These are phyloP conservation scores for Heterotilapia buettikoferi DNA, from an alignment of 2,113 vertebrate species.

Conservation along the genomic window DNA sequence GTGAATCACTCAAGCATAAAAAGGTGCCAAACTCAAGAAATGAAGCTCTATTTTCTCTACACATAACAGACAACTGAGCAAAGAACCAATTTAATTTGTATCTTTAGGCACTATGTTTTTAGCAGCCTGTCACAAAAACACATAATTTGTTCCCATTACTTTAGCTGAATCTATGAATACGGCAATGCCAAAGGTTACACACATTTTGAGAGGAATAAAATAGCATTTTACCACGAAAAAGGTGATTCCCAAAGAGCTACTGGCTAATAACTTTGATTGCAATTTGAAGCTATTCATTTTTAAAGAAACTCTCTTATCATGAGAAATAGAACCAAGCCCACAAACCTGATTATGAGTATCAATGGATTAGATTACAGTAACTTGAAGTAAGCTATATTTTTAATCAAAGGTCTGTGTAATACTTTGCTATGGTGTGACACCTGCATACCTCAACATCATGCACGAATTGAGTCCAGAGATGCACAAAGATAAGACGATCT, in stretches of 20 bases:
- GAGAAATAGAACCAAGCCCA: not conserved
- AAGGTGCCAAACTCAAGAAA: not conserved
- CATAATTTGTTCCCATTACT: not conserved
- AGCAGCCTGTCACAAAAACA: not conserved
- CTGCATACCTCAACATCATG: not conserved
- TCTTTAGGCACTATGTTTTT: not conserved
- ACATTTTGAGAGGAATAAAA: not conserved
- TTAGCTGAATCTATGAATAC: not conserved
- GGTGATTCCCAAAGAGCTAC: not conserved
- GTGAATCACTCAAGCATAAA: not conserved
- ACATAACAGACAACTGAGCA: not conserved
- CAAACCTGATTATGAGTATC: not conserved
- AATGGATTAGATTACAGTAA: not conserved
- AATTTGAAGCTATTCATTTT: not conserved
- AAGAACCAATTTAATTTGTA: not conserved
- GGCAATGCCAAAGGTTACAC: not conserved
- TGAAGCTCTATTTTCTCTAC: not conserved
- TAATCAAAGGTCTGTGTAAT: not conserved
- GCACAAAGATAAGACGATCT: not conserved
- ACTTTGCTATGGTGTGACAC: not conserved
- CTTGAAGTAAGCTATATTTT: not conserved
- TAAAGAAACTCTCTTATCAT: not conserved
- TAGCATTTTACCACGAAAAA: not conserved
- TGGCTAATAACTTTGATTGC: not conserved
- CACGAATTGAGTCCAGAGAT: not conserved